phyloP scores from a whole-genome alignment of 1,140 invertebrate genomes.

The Apis mellifera region Amel_HAv3.1 CM009931.2:20920001-20920500 shows the following conservation, averaged over 20 bases:
- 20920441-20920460: not conserved
- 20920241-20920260: constrained; percentile 78
- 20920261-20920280: constrained; percentile 75
- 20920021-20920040: too few species aligned
- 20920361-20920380: not conserved
- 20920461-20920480: too few species aligned
- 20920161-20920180: not conserved
- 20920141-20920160: constrained; percentile 31
- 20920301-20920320: constrained; percentile 15
- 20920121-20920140: constrained; percentile 40
- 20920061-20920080: too few species aligned
- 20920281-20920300: constrained; percentile 77
- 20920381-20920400: not conserved
- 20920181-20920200: not conserved
- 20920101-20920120: constrained; percentile 13
- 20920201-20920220: constrained; percentile 54
- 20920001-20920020: not conserved
- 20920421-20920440: not conserved
- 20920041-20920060: too few species aligned
- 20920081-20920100: not conserved
- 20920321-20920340: not conserved
- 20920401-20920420: not conserved
- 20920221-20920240: constrained; percentile 58
- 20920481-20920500: too few species aligned
- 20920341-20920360: constrained; percentile 5